Conservation (phyloP, 2,888 invertebrate species). For the Euclidia mi region DNA sequence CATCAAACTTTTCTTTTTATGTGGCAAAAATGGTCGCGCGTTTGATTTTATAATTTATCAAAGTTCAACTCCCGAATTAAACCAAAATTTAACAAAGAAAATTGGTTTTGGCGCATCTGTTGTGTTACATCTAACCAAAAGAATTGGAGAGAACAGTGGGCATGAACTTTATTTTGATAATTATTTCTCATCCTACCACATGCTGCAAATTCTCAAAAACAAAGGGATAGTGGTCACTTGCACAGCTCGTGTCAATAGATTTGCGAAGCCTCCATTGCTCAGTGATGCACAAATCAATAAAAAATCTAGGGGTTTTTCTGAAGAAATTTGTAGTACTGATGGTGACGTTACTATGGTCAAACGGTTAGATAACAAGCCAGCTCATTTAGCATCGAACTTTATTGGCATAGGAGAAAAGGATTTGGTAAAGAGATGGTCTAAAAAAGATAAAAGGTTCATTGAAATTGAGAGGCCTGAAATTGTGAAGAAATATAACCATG, state of each 20-base stretch:
- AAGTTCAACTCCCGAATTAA: conserved; percentile 11
- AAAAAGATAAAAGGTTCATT: conserved; percentile 40
- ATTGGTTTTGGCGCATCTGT: conserved; percentile 48
- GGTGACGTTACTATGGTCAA: conserved; percentile 52
- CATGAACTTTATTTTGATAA: conserved; percentile 52
- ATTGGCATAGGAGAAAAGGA: conserved; percentile 47
- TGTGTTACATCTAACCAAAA: conserved; percentile 46
- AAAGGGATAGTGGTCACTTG: conserved; percentile 48
- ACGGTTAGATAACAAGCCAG: conserved; percentile 52
- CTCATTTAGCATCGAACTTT: conserved; percentile 49
- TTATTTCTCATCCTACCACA: conserved; percentile 50
- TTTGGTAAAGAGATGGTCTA: conserved; percentile 45
- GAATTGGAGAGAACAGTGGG: conserved; percentile 46
- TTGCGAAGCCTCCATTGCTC: conserved; percentile 41
- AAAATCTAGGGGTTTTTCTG: conserved; percentile 46
- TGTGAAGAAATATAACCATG: conserved; percentile 58
- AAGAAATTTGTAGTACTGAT: conserved; percentile 44
- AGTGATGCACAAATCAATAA: conserved; percentile 45
- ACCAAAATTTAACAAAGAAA: conserved; percentile 38
- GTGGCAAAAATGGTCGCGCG: too few species aligned
- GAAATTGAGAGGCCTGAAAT: conserved; percentile 55
- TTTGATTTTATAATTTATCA: too few species aligned
- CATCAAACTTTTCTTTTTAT: too few species aligned
- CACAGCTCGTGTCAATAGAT: conserved; percentile 50
- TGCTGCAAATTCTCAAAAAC: conserved; percentile 49